Percentiles rank a stretch among this genome's conserved stretches.
Evolutionary conservation across 2,888 invertebrate species (phyloP).

Genomic region (Tenthredo distinguenda): DNA sequence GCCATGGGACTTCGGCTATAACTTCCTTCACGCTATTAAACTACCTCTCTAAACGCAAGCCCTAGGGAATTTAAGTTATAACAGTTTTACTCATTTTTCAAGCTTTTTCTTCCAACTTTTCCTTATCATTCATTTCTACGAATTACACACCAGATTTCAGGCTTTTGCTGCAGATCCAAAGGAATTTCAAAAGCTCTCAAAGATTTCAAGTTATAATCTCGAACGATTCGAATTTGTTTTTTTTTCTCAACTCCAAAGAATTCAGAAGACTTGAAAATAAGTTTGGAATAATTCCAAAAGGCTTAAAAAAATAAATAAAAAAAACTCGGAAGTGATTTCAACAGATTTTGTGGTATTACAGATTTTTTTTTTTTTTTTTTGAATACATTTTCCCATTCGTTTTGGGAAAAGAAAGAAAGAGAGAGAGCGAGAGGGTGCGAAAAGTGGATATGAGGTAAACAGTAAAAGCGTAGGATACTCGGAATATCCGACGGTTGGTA

Average conservation of each 20-base stretch:
- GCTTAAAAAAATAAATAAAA: neutral
- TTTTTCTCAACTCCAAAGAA: neutral
- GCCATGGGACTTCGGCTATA: constrained; percentile 14
- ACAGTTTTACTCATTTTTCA: neutral
- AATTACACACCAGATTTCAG: neutral
- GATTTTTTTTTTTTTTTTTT: neutral
- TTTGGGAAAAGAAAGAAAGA: neutral
- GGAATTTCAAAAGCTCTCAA: neutral
- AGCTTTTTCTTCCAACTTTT: neutral
- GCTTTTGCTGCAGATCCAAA: neutral
- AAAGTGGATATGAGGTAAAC: constrained; percentile 16
- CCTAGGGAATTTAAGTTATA: neutral
- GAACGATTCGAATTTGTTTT: neutral
- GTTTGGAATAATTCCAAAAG: neutral
- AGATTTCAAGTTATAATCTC: neutral
- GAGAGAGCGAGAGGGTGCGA: neutral
- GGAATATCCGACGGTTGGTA: constrained; percentile 17
- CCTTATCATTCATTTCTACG: neutral
- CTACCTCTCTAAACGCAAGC: constrained; percentile 13
- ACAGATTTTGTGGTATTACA: neutral
- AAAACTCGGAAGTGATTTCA: neutral
- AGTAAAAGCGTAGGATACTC: constrained; percentile 1
- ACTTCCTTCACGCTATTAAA: neutral
- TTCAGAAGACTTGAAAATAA: neutral
- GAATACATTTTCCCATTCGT: neutral